Percentiles rank a stretch among this genome's conserved stretches.
These are phyloP conservation scores for Melanchra persicariae DNA, from an alignment of 2,888 invertebrate species.

Conservation along the genomic window DNA sequence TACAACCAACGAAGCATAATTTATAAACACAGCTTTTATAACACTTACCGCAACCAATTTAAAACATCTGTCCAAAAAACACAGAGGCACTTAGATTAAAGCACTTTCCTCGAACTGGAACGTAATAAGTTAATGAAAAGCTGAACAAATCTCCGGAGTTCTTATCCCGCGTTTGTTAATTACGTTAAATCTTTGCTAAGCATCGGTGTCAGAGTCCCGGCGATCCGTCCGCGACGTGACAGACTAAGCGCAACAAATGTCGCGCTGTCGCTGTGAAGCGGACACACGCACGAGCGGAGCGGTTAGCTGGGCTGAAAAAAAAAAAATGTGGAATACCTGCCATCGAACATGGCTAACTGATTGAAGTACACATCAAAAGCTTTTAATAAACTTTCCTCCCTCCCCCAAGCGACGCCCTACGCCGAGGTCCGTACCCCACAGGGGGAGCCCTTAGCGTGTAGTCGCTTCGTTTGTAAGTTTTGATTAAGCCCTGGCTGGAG, in stretches of 20 bases:
- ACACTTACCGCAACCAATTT: constrained; percentile 2
- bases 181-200: constrained; percentile 56
- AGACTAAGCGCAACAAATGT: constrained; percentile 60
- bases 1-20: background rate
- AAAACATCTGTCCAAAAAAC: constrained; percentile 2
- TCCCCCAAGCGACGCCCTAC: too few species aligned
- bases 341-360: too few species aligned
- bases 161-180: constrained; percentile 49
- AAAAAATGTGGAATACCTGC: too few species aligned
- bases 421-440: too few species aligned
- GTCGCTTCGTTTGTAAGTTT: too few species aligned
- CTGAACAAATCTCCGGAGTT: constrained; percentile 45
- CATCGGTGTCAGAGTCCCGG: constrained; percentile 42
- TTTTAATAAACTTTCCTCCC: too few species aligned
- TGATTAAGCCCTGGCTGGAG: too few species aligned
- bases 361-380: too few species aligned
- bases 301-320: background rate
- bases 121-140: constrained; percentile 49
- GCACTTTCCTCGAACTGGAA: constrained; percentile 19
- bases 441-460: too few species aligned
- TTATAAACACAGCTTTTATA: background rate
- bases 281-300: constrained; percentile 15
- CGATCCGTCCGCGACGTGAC: constrained; percentile 47
- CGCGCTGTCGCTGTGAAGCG: constrained; percentile 23
- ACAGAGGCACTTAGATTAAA: constrained; percentile 4